These are phyloP conservation scores for Thereva unica DNA, from an alignment of 2,888 invertebrate genomes.

Conservation along the genomic window DNA sequence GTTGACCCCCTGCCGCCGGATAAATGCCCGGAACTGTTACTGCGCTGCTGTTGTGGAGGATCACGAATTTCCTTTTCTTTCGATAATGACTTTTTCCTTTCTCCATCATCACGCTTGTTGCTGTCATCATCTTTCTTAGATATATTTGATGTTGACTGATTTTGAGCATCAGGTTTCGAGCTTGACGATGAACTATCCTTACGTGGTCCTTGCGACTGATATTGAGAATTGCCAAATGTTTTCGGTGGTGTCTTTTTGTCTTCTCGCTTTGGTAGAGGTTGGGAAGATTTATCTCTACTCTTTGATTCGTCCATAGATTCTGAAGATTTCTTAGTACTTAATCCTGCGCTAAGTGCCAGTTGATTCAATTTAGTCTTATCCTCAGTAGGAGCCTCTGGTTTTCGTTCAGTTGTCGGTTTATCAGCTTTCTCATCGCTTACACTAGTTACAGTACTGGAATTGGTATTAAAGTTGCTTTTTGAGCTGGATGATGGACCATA, in stretches of 20 bases:
- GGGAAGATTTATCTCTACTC: conserved; percentile 44
- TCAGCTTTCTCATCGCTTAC: conserved; percentile 57
- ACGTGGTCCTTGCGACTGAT: conserved; percentile 36
- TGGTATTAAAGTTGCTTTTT: conserved; percentile 71
- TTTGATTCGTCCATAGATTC: conserved; percentile 43
- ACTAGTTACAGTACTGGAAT: neutral
- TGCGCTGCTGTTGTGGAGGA: conserved; percentile 42
- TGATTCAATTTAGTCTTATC: conserved; percentile 72
- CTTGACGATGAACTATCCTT: conserved; percentile 23
- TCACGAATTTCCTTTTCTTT: conserved; percentile 50
- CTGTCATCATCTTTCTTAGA: conserved; percentile 62
- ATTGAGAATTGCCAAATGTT: conserved; percentile 45
- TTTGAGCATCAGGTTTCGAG: conserved; percentile 39
- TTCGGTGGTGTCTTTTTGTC: conserved; percentile 48
- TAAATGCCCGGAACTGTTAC: conserved; percentile 45
- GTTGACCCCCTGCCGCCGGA: conserved; percentile 37
- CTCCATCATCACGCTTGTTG: conserved; percentile 75
- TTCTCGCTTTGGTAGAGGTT: conserved; percentile 43
- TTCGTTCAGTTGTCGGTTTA: conserved; percentile 52
- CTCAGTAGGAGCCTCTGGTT: conserved; percentile 54
- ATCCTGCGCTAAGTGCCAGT: conserved; percentile 70
- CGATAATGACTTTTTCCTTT: conserved; percentile 48
- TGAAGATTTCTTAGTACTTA: conserved; percentile 53
- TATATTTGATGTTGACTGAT: conserved; percentile 34
- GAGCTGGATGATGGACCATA: conserved; percentile 64